These are phyloP conservation scores for Apamea sordens DNA, from an alignment of 2,888 invertebrate species.

Conservation along the genomic window DNA sequence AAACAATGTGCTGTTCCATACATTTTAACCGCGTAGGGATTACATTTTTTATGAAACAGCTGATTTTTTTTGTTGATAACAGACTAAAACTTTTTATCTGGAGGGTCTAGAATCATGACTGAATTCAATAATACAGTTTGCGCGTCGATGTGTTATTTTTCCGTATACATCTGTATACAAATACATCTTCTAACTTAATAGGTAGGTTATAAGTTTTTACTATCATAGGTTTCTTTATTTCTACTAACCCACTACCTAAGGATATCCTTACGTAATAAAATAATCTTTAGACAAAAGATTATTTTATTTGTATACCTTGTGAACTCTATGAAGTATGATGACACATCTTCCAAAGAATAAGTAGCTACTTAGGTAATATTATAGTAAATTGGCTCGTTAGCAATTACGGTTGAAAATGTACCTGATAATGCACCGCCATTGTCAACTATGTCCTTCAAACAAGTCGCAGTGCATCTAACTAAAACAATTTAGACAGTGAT, in stretches of 20 bases:
- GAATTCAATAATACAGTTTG: too few relatives aligned
- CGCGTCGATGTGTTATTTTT: too few relatives aligned
- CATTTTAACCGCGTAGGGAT: too few relatives aligned
- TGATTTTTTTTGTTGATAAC: too few relatives aligned
- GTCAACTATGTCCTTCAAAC: constrained; percentile 38
- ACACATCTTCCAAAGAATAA: constrained; percentile 2
- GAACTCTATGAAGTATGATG: constrained; percentile 9
- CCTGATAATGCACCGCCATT: constrained; percentile 13
- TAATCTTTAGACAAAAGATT: too few relatives aligned
- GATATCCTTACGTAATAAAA: background rate
- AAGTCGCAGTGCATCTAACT: constrained; percentile 15
- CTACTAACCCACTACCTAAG: background rate
- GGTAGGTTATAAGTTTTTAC: background rate
- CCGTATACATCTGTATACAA: too few relatives aligned
- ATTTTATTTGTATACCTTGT: background rate
- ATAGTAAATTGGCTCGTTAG: constrained; percentile 20
- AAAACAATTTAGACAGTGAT: constrained; percentile 51
- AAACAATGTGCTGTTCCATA: too few relatives aligned
- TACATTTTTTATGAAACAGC: too few relatives aligned
- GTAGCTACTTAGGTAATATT: background rate
- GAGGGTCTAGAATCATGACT: too few relatives aligned
- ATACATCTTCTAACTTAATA: background rate
- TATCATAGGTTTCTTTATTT: background rate
- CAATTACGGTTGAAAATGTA: constrained; percentile 12
- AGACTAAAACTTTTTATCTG: too few relatives aligned